phyloP scores from a whole-genome alignment of 2,888 invertebrate species.

The Melieria picta region DNA sequence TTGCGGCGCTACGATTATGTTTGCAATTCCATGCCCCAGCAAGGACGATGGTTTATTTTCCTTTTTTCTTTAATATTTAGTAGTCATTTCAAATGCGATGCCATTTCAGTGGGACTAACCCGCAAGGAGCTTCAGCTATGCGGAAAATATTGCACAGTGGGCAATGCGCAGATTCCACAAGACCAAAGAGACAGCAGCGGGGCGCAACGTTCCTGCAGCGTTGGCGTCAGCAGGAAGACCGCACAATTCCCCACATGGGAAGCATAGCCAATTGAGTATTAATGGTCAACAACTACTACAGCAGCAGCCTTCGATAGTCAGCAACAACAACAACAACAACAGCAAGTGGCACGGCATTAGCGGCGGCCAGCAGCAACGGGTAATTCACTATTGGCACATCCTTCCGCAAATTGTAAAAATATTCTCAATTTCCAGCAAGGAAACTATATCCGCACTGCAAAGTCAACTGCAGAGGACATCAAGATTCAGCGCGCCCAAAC shows the following conservation, averaged over 20 bases:
- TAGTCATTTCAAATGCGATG: neutral
- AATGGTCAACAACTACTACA: neutral
- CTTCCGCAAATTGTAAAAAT: neutral
- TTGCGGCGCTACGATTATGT: neutral
- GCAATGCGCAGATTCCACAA: too few species aligned
- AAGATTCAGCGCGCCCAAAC: neutral
- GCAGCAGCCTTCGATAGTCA: neutral
- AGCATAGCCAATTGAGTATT: constrained; percentile 4
- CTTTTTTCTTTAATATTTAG: neutral
- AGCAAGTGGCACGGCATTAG: too few species aligned
- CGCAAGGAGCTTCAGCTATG: too few species aligned
- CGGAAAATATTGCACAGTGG: too few species aligned
- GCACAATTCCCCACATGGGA: neutral
- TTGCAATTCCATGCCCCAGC: neutral
- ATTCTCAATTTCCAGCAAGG: neutral
- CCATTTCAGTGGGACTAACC: neutral
- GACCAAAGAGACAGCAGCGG: too few species aligned
- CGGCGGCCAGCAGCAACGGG: neutral
- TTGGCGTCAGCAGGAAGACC: neutral
- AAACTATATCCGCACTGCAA: neutral
- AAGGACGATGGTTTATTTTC: neutral
- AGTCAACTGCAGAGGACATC: neutral
- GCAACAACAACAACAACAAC: too few species aligned
- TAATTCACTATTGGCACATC: neutral
- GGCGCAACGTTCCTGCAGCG: too few species aligned